Evolutionary conservation across 2,113 vertebrate species (phyloP).

Genomic region (Xyliphius kryptos): DNA sequence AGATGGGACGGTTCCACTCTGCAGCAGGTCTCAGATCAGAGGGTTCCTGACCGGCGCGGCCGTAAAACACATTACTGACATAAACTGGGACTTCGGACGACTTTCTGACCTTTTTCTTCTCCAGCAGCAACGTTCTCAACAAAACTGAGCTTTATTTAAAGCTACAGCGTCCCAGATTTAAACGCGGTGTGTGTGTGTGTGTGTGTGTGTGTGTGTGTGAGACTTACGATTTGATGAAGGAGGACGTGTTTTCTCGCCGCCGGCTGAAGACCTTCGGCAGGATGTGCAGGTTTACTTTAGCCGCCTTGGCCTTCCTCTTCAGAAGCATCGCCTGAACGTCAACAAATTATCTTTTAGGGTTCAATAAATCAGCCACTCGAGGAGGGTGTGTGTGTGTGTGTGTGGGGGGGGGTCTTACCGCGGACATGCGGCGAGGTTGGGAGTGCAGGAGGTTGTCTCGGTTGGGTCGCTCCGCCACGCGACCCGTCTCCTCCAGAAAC

Average conservation of each 20-base stretch:
- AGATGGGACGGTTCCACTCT: no score
- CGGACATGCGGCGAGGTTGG: constrained; percentile 24
- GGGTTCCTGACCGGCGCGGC: no score
- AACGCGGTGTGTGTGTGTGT: no score
- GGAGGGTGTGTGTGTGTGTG: background rate
- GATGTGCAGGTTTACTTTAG: constrained; percentile 73
- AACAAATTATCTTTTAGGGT: background rate
- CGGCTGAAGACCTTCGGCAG: constrained; percentile 81
- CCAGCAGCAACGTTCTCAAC: no score
- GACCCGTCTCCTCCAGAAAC: constrained; percentile 87
- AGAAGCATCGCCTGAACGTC: constrained; percentile 67
- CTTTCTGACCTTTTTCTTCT: no score
- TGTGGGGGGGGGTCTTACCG: constrained; percentile 43
- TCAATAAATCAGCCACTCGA: background rate
- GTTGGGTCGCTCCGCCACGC: constrained; percentile 75
- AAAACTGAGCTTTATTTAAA: no score
- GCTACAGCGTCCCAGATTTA: no score
- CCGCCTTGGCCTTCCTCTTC: constrained; percentile 67
- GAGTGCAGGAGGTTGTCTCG: constrained; percentile 60
- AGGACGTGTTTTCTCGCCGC: constrained; percentile 83
- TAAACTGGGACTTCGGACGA: no score
- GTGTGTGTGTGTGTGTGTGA: background rate
- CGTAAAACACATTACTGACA: no score
- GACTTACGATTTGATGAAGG: constrained; percentile 71
- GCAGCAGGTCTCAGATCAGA: no score